Evolutionary conservation across 1,140 invertebrate species (phyloP), one percentile per base, ranked within the genome.

Genomic region (Pseudomyrmex cubaensis): DNA sequence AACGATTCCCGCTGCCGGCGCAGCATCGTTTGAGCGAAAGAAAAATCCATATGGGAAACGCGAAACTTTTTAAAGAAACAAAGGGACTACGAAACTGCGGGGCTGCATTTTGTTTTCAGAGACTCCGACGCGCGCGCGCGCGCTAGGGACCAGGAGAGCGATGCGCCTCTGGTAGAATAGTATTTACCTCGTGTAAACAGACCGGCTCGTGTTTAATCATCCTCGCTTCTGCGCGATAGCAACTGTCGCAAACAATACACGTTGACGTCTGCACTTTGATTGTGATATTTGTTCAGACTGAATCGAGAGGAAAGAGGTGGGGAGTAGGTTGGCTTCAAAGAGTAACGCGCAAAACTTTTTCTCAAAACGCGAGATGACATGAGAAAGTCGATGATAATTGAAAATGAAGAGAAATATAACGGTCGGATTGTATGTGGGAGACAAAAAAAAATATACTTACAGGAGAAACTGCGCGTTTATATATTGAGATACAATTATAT

Each of bases 181-280:
- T 66, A 63, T 85, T 86, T 86, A 67, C 74, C 10, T 5, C 46
- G 59, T 17, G 56, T 67, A 86, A 86, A 85, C 74, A 64, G 35
- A 76, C 61, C 50, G 66, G 25, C 56, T 85, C 46, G 66, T 86
- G 84, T 86, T 86, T 86, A 85, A 86, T 86, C 83, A 73, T 86
- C 64, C 83, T 66, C 61, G 52, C 54, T 76, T 76, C 61, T 70
- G 46, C 46, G n/a, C 62, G 64, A 64, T 52, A 63, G 69, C 57
- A 84, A 72, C 84, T 77, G 83, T 54, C 61, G 54, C 57, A 69
- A 62, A 77, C 83, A 85, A 86, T 75, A 75, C 61, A n/a, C 64
- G 63, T 83, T 67, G 50, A 84, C 66, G 75, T 70, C 64, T 44
- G 54, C 48, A 59, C 74, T 83, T 83, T 50, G 67, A 80, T 61